Conservation (phyloP, 2,797 vertebrate genomes). For the Cirrhinus molitorella region DNA sequence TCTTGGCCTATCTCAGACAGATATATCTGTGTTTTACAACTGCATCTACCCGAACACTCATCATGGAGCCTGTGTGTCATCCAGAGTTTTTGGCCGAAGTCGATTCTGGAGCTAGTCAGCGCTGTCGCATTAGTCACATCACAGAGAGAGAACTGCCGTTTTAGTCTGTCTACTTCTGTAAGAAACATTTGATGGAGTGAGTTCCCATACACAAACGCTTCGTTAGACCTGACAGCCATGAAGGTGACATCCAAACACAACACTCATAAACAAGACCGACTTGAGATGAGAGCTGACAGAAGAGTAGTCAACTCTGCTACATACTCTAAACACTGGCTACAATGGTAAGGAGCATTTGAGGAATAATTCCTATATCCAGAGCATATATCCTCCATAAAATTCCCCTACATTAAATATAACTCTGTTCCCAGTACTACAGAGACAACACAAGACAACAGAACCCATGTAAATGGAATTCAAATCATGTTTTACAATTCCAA, state of each 20-base stretch:
- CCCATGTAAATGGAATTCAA: background rate
- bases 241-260: conserved; percentile 44
- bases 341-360: conserved; percentile 7
- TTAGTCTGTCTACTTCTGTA: conserved; percentile 11
- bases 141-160: conserved; percentile 28
- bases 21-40: conserved; percentile 52
- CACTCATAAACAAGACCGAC: conserved; percentile 34
- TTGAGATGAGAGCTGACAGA: conserved; percentile 34
- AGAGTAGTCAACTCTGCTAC: conserved; percentile 10
- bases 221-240: background rate
- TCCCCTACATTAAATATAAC: background rate
- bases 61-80: conserved; percentile 10
- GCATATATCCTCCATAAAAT: background rate
- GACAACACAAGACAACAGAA: conserved; percentile 8
- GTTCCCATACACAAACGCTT: conserved; percentile 4
- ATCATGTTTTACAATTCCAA: conserved; percentile 4
- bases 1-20: conserved; percentile 42
- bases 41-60: conserved; percentile 43
- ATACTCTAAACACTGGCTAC: conserved; percentile 32
- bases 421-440: background rate
- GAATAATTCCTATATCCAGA: background rate
- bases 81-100: conserved; percentile 26
- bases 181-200: conserved; percentile 32
- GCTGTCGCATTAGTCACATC: conserved; percentile 38
- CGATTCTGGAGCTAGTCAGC: conserved; percentile 32